Evolutionary conservation across 2,888 invertebrate species (phyloP).

Genomic region (Bruchidius siliquastri): DNA sequence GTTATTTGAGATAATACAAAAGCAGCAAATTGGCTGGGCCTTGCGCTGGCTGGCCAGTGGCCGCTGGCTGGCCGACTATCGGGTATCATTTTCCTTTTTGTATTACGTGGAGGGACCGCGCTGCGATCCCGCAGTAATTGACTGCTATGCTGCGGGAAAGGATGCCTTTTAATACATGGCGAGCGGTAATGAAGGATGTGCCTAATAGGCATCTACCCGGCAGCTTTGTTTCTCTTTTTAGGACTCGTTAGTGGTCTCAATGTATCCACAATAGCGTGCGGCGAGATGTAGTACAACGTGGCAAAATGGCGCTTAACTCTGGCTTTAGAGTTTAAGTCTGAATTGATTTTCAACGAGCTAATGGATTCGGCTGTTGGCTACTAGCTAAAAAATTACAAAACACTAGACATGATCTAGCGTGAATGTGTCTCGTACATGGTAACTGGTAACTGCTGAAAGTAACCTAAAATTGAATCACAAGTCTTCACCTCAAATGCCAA

Average conservation of each 20-base stretch:
- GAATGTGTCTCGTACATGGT: too few species aligned
- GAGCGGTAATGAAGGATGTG: background rate
- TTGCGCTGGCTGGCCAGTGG: conserved; percentile 18
- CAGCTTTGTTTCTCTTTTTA: background rate
- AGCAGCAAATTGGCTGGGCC: conserved; percentile 32
- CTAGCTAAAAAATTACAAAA: too few species aligned
- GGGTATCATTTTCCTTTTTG: conserved; percentile 6
- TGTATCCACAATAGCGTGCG: background rate
- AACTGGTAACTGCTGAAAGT: too few species aligned
- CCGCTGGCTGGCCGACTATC: conserved; percentile 1
- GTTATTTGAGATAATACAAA: conserved; percentile 31
- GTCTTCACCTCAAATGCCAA: too few species aligned
- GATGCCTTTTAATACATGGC: background rate
- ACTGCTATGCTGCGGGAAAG: background rate
- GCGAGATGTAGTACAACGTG: background rate
- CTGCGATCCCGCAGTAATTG: background rate
- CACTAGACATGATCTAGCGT: too few species aligned
- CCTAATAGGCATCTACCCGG: background rate
- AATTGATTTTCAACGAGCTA: too few species aligned
- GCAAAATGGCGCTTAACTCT: background rate
- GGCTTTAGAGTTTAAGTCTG: background rate
- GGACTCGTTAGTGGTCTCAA: background rate
- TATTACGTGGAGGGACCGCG: background rate
- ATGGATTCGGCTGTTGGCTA: too few species aligned
- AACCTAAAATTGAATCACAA: too few species aligned